Conservation (phyloP, 64 coral and sea anemone species). For the Montipora cactus region DNA sequence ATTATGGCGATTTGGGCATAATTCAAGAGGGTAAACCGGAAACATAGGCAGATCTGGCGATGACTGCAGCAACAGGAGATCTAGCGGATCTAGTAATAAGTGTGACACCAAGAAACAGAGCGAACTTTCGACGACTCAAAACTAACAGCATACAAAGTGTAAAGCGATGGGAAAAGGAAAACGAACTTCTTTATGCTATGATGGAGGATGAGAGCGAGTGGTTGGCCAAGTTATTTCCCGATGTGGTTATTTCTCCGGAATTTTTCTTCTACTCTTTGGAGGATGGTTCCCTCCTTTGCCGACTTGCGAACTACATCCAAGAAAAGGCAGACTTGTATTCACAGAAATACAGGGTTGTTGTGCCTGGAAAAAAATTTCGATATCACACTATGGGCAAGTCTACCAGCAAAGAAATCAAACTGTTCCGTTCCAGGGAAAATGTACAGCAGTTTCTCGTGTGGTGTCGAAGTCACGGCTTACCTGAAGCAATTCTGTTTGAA, state of each 20-base stretch:
- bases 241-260: constrained; percentile 86
- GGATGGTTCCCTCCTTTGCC: constrained; percentile 88
- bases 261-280: constrained; percentile 95
- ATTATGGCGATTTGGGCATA: constrained; percentile 42
- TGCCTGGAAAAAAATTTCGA: constrained; percentile 86
- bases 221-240: constrained; percentile 88
- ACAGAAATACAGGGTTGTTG: constrained; percentile 45
- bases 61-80: constrained; percentile 3
- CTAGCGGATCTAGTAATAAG: constrained; percentile 10
- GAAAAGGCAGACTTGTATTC: constrained; percentile 76
- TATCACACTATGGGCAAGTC: constrained; percentile 78
- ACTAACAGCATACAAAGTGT: constrained; percentile 91
- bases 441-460: constrained; percentile 94
- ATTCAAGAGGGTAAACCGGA: constrained; percentile 53
- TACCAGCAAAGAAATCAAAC: constrained; percentile 67
- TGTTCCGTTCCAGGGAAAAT: constrained; percentile 96
- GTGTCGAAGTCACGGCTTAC: constrained; percentile 87
- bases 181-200: constrained; percentile 93
- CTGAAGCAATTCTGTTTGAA: constrained; percentile 95
- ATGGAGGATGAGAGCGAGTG: constrained; percentile 96
- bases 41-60: neutral
- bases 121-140: constrained; percentile 92
- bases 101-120: constrained; percentile 84
- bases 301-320: constrained; percentile 94
- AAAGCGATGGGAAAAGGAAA: constrained; percentile 94